Conservation (phyloP, 2,888 invertebrate species). For the Antitype chi region DNA sequence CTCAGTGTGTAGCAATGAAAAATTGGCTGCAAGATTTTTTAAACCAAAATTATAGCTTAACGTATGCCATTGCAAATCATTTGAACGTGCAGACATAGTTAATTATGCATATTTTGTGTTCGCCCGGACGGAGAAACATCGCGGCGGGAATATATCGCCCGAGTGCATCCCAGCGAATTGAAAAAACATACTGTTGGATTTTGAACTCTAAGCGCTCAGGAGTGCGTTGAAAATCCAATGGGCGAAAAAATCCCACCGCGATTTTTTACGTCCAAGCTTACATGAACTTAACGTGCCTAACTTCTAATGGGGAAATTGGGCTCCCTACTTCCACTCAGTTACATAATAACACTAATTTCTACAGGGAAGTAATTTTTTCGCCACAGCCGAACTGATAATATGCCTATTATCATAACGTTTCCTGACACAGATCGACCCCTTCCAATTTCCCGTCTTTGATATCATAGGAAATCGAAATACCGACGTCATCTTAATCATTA, state of each 20-base stretch:
- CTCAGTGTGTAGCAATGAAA: background rate
- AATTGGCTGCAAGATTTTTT: background rate
- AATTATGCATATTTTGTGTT: background rate
- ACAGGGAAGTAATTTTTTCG: conserved; percentile 34
- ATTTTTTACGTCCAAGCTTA: too few species aligned
- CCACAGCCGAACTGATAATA: conserved; percentile 56
- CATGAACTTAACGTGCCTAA: background rate
- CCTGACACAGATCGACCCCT: conserved; percentile 63
- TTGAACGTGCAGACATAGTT: background rate
- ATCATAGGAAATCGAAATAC: conserved; percentile 69
- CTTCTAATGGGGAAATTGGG: background rate
- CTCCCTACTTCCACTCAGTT: background rate
- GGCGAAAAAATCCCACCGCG: too few species aligned
- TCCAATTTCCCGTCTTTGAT: conserved; percentile 70
- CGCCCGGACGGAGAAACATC: too few species aligned
- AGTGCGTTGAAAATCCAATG: too few species aligned
- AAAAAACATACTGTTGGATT: too few species aligned
- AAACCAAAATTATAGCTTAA: background rate
- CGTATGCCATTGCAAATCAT: background rate
- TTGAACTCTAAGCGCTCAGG: too few species aligned
- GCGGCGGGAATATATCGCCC: too few species aligned
- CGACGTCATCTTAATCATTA: conserved; percentile 49
- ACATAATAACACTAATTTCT: conserved; percentile 11
- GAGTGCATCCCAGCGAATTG: too few species aligned
- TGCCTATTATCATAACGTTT: conserved; percentile 69